Evolutionary conservation across 2,888 invertebrate species (phyloP).

Genomic region (Caenorhabditis sinica): DNA sequence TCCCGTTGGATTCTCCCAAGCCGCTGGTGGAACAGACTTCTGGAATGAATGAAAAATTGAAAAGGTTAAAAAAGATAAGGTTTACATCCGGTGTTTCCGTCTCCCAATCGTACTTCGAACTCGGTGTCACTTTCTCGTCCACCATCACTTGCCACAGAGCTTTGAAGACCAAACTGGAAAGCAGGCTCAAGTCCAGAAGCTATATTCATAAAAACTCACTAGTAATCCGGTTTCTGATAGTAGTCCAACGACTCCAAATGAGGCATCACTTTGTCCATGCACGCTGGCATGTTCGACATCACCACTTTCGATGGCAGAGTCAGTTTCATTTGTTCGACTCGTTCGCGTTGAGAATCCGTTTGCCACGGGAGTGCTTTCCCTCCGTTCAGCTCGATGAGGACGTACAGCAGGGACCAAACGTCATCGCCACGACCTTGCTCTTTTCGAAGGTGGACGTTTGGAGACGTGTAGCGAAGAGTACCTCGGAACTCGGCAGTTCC

Average conservation of each 20-base stretch:
- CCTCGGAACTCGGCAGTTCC: conserved; percentile 78
- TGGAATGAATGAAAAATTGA: no score
- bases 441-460: conserved; percentile 73
- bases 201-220: not conserved
- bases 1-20: conserved; percentile 54
- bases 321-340: conserved; percentile 69
- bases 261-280: conserved; percentile 60
- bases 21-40: conserved; percentile 18
- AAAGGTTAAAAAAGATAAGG: no score
- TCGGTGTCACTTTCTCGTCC: conserved; percentile 46
- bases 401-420: conserved; percentile 66
- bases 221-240: conserved; percentile 74
- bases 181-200: no score
- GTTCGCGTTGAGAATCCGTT: conserved; percentile 64
- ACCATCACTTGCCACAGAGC: conserved; percentile 54
- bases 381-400: conserved; percentile 87
- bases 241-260: conserved; percentile 70
- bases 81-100: conserved; percentile 31
- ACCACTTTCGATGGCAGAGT: conserved; percentile 61
- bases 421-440: conserved; percentile 75
- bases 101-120: conserved; percentile 57
- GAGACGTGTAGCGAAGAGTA: conserved; percentile 77
- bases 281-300: conserved; percentile 70
- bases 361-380: conserved; percentile 77
- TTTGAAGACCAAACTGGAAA: conserved; percentile 51